A percentile compares a stretch with the other conserved stretches of the same genome.
Evolutionary conservation across 2,113 vertebrate species (phyloP).

Genomic region (Microtus ochrogaster): DNA sequence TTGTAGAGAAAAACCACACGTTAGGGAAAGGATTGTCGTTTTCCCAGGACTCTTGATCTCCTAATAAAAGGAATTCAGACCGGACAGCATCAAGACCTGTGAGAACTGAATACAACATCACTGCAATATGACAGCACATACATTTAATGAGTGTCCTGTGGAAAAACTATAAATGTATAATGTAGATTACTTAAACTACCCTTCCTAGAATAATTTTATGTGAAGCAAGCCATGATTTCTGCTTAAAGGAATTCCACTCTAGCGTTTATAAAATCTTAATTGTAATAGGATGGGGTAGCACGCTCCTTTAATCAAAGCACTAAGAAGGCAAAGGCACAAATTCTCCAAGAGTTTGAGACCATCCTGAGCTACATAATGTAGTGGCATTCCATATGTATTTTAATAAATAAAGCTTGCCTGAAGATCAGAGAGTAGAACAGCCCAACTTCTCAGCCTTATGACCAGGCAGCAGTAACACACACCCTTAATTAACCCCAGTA

Average conservation of each 20-base stretch:
- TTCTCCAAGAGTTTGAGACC: too few relatives aligned
- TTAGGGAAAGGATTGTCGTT: background rate
- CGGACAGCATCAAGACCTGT: background rate
- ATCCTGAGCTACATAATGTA: background rate
- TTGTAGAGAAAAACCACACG: background rate
- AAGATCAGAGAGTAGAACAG: too few relatives aligned
- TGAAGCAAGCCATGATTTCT: too few relatives aligned
- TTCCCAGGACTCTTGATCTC: background rate
- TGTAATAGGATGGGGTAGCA: too few relatives aligned
- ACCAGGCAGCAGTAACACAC: too few relatives aligned
- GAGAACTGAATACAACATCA: background rate
- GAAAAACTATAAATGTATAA: background rate
- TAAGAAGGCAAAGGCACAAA: background rate
- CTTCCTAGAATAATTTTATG: background rate
- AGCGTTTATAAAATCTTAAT: background rate
- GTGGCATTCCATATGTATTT: too few relatives aligned
- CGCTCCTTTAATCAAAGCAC: background rate
- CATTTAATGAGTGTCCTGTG: background rate
- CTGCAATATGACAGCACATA: fast-evolving
- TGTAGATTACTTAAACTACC: background rate
- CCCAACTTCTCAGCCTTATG: too few relatives aligned
- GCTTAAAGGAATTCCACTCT: background rate
- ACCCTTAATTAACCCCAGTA: too few relatives aligned
- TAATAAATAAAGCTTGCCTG: too few relatives aligned
- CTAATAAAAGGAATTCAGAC: background rate